Evolutionary conservation across 2,797 vertebrate genomes (phyloP).

Genomic region (Molossus molossus): DNA sequence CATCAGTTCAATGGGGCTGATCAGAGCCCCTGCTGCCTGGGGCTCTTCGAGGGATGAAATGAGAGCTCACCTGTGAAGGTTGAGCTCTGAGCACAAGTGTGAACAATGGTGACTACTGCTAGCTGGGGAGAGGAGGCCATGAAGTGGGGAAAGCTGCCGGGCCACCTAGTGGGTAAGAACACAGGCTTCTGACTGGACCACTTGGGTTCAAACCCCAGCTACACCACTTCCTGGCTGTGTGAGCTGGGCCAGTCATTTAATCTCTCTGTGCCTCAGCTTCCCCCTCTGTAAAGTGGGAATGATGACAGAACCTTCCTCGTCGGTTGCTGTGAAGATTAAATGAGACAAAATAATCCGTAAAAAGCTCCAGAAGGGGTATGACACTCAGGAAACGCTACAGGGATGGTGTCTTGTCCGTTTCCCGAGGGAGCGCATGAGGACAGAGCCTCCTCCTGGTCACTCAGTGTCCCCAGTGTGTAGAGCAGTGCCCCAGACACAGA

Average conservation of each 20-base stretch:
- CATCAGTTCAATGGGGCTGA: neutral
- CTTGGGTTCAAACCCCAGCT: neutral
- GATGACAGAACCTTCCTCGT: neutral
- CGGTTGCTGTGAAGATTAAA: neutral
- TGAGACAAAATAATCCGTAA: neutral
- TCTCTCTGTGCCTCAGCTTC: too few relatives aligned
- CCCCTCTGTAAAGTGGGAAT: neutral
- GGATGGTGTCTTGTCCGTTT: neutral
- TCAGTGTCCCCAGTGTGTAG: neutral
- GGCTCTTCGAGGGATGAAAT: neutral
- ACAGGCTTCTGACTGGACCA: neutral
- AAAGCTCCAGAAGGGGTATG: neutral
- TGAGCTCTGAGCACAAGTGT: neutral
- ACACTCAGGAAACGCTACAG: neutral
- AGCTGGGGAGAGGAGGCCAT: neutral
- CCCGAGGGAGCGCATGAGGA: fast-evolving
- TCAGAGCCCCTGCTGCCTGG: neutral
- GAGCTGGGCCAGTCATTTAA: too few relatives aligned
- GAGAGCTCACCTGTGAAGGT: neutral
- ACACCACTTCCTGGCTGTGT: too few relatives aligned
- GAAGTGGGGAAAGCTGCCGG: neutral
- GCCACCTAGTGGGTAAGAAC: neutral
- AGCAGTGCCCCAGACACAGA: neutral
- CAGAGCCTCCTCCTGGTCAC: fast-evolving
- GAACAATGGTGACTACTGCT: neutral